A percentile compares a stretch with the other conserved stretches of the same genome.
Evolutionary conservation across 2,113 vertebrate species (phyloP).

Genomic region (Rana temporaria): DNA sequence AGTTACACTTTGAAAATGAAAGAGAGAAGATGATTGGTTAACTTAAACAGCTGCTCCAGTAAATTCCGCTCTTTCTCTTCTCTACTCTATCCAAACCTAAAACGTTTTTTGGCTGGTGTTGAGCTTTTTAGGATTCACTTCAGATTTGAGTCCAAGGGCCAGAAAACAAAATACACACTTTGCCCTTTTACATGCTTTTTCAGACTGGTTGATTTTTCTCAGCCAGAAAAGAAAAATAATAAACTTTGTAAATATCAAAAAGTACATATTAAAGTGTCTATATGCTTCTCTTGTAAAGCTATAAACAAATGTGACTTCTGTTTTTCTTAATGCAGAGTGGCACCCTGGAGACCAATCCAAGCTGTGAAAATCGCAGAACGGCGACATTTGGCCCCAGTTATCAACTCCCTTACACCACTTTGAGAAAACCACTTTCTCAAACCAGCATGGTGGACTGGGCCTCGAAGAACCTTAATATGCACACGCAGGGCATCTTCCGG

Average conservation of each 20-base stretch:
- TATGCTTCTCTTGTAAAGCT: no score
- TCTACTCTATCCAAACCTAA: no score
- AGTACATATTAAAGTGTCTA: no score
- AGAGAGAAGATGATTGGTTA: no score
- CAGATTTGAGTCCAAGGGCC: not conserved
- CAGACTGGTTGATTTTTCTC: no score
- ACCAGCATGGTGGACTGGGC: constrained; percentile 90
- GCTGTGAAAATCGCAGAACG: constrained; percentile 73
- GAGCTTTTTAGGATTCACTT: no score
- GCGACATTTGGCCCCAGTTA: constrained; percentile 62
- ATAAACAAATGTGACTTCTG: not conserved
- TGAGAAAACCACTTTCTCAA: constrained; percentile 81
- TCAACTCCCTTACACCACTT: constrained; percentile 76
- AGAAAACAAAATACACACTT: not conserved
- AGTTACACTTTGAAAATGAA: no score
- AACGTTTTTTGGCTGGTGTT: no score
- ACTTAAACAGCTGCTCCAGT: no score
- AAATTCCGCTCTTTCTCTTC: no score
- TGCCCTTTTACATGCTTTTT: not conserved
- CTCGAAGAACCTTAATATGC: constrained; percentile 91
- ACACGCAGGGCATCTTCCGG: constrained; percentile 89
- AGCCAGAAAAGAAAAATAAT: no score
- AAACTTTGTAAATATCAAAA: no score
- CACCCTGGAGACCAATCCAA: constrained; percentile 72
- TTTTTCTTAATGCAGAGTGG: constrained; percentile 66